These are phyloP conservation scores for Turnix velox DNA, from an alignment of 2,113 vertebrate species.

Conservation along the genomic window DNA sequence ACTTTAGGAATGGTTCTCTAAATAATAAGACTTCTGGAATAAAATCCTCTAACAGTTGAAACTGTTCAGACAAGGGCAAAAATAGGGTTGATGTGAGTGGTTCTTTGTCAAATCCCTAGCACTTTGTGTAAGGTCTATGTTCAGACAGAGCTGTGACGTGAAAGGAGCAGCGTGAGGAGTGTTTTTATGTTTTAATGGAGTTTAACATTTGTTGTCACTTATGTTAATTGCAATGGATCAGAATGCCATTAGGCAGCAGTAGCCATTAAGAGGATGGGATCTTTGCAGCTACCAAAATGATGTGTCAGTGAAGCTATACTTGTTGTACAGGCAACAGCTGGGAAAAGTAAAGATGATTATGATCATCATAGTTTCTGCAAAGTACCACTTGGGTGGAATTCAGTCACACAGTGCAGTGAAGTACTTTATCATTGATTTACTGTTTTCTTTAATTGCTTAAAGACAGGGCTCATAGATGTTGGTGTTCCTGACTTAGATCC, in stretches of 20 bases:
- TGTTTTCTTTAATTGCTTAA: background rate
- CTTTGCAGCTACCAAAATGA: background rate
- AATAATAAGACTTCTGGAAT: background rate
- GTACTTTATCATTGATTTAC: background rate
- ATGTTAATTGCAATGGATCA: background rate
- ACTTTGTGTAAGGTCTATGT: background rate
- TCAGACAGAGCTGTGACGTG: background rate
- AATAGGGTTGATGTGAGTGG: rapidly evolving
- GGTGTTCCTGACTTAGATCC: background rate
- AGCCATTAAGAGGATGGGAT: background rate
- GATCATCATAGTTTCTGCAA: background rate
- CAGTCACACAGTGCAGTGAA: background rate
- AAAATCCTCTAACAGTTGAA: background rate
- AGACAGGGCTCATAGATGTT: background rate
- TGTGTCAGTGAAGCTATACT: background rate
- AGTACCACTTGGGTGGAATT: background rate
- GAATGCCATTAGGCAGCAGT: background rate
- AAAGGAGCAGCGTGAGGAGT: background rate
- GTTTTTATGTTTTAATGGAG: background rate
- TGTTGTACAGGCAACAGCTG: background rate
- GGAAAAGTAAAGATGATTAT: background rate
- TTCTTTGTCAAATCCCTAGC: background rate
- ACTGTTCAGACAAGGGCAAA: rapidly evolving
- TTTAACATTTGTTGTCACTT: background rate
- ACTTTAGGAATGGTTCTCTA: background rate